phyloP scores from a whole-genome alignment of 1,140 invertebrate genomes.

The Cydia fagiglandana region DNA sequence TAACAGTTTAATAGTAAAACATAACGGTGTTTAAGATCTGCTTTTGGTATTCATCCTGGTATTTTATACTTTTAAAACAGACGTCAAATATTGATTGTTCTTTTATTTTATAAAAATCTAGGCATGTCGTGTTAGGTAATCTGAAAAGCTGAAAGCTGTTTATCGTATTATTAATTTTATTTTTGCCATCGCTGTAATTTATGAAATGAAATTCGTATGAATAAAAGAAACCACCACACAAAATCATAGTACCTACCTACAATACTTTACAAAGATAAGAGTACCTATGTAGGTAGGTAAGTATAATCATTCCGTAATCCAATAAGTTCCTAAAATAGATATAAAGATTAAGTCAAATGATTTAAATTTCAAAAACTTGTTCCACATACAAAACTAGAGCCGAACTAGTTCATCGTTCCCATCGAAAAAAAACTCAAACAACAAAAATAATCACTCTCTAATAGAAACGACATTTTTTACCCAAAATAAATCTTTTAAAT shows the following conservation, averaged over 20 bases:
- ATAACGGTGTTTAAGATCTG: background rate
- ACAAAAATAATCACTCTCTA: constrained; percentile 29
- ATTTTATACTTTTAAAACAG: background rate
- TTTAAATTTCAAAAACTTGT: constrained; percentile 11
- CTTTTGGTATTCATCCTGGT: background rate
- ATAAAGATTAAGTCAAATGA: background rate
- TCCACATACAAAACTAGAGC: background rate
- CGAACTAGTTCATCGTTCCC: constrained; percentile 23
- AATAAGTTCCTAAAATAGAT: background rate
- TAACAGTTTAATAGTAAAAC: background rate
- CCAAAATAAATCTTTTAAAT: constrained; percentile 28
- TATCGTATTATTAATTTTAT: background rate
- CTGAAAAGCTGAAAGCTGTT: background rate
- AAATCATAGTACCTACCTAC: no score
- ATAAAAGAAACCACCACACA: no score
- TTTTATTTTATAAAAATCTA: background rate
- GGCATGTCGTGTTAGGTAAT: background rate
- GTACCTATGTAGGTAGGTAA: background rate
- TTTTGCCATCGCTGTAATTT: background rate
- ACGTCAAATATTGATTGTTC: background rate
- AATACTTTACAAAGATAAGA: no score
- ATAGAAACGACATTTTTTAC: constrained; percentile 30
- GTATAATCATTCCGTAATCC: background rate
- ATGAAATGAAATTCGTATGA: background rate
- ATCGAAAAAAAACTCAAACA: constrained; percentile 13